Conservation (phyloP, 2,797 vertebrate species). For the Etheostoma perlongum region DNA sequence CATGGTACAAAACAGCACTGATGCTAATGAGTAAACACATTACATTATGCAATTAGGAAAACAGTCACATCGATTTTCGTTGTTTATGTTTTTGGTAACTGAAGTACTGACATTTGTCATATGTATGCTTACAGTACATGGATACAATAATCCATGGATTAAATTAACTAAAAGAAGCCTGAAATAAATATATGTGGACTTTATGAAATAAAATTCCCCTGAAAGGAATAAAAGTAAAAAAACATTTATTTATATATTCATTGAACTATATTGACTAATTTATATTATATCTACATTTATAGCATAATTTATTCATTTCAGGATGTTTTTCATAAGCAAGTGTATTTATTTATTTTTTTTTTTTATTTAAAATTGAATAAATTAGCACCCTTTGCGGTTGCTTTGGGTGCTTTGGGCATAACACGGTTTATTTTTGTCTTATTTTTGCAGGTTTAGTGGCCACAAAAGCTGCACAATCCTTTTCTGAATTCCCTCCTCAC, state of each 20-base stretch:
- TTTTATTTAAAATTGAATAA: too few relatives aligned
- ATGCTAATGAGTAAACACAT: slow-evolving; percentile 8
- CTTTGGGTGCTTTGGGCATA: neutral
- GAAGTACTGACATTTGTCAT: neutral
- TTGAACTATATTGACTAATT: too few relatives aligned
- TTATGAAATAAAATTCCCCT: too few relatives aligned
- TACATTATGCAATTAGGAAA: neutral
- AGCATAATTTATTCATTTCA: too few relatives aligned
- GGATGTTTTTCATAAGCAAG: too few relatives aligned
- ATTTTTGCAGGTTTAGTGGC: neutral
- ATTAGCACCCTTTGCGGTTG: neutral
- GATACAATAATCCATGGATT: too few relatives aligned
- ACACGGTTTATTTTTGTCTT: neutral
- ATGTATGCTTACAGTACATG: neutral
- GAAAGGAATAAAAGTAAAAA: too few relatives aligned
- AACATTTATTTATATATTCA: too few relatives aligned
- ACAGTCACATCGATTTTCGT: neutral
- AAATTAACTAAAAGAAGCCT: too few relatives aligned
- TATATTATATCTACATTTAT: too few relatives aligned
- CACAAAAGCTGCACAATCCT: neutral
- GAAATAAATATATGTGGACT: too few relatives aligned
- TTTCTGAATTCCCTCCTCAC: neutral
- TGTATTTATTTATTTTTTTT: too few relatives aligned
- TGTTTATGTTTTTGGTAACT: neutral
- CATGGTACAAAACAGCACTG: slow-evolving; percentile 1